A percentile compares a stretch with the other conserved stretches of the same genome.
Conservation (phyloP, 2,113 vertebrate species). For the Corythaeola cristata region DNA sequence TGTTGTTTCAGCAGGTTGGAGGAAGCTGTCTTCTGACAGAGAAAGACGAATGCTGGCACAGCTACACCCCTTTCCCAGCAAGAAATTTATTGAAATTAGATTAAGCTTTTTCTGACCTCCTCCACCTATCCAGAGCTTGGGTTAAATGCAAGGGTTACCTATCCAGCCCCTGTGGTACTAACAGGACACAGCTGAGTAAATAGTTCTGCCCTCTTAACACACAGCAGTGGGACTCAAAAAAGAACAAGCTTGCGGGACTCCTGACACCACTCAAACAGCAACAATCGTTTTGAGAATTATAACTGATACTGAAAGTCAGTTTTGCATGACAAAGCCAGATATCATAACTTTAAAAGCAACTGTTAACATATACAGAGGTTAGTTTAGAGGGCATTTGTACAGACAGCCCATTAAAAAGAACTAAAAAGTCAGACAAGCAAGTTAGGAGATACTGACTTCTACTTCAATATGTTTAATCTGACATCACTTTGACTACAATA, state of each 20-base stretch:
- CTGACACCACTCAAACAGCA: neutral
- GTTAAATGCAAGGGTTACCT: constrained; percentile 25
- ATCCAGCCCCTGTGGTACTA: neutral
- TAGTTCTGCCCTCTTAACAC: neutral
- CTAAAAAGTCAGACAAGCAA: neutral
- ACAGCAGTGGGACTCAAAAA: neutral
- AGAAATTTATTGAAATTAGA: constrained; percentile 31
- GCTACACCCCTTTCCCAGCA: neutral
- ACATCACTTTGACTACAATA: neutral
- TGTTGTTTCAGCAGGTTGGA: neutral
- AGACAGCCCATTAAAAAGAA: neutral
- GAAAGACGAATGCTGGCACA: neutral
- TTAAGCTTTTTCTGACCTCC: constrained; percentile 10
- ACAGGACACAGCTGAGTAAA: constrained; percentile 28
- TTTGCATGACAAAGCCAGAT: neutral
- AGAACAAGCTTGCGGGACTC: neutral
- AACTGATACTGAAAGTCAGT: neutral
- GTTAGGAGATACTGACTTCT: neutral
- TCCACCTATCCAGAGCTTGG: neutral
- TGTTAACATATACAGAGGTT: neutral
- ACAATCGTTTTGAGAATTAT: neutral
- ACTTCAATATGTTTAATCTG: neutral
- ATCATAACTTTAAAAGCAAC: neutral
- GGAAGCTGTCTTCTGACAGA: neutral
- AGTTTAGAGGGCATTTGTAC: neutral